These are phyloP conservation scores for Pandemis cinnamomeana DNA, from an alignment of 2,888 invertebrate genomes.

Conservation along the genomic window DNA sequence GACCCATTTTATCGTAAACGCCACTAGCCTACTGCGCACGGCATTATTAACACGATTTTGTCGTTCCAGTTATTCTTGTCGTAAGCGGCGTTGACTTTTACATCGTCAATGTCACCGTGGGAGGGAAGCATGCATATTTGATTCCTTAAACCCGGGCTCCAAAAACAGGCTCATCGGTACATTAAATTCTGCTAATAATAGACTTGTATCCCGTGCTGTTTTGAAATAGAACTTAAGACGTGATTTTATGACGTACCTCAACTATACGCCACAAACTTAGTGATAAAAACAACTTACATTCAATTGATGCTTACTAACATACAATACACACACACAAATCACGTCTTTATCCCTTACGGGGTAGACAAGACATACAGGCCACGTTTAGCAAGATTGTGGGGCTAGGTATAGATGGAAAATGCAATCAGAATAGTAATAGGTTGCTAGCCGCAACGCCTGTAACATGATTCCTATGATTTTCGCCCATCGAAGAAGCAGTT, in stretches of 20 bases:
- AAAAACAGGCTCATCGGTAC: not conserved
- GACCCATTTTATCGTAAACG: not conserved
- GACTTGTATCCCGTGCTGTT: not conserved
- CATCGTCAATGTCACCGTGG: conserved; percentile 7
- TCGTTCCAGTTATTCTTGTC: conserved; percentile 16
- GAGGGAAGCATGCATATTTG: conserved; percentile 8
- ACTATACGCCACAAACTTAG: not conserved
- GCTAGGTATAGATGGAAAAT: too few species aligned
- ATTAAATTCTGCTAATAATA: not conserved
- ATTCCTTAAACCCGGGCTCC: not conserved
- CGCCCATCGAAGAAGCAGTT: too few species aligned
- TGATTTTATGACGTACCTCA: not conserved
- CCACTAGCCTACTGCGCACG: conserved; percentile 11
- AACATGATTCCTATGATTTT: too few species aligned
- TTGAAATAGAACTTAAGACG: not conserved
- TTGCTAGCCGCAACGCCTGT: too few species aligned
- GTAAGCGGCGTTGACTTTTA: not conserved
- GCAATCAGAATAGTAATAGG: too few species aligned
- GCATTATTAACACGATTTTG: conserved; percentile 1
- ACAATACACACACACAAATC: too few species aligned
- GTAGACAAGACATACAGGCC: too few species aligned
- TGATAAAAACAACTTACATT: too few species aligned
- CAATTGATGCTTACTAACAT: too few species aligned
- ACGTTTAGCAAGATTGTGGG: too few species aligned
- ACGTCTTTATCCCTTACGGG: too few species aligned